Evolutionary conservation across 2,888 invertebrate species (phyloP).

Genomic region (Tinea pellionella): DNA sequence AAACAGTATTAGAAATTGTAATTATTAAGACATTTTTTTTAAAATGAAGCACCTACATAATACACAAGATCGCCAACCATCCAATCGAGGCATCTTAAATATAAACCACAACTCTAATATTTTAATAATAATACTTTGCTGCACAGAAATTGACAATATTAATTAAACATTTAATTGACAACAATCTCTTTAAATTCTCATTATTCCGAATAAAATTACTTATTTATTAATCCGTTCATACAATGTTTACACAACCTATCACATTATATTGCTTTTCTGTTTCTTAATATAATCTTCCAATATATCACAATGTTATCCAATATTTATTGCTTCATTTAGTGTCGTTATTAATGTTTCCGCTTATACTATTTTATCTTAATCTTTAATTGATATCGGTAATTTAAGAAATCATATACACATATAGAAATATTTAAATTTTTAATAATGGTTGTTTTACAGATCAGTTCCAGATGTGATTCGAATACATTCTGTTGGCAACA

Average conservation of each 20-base stretch:
- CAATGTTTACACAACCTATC: slow-evolving; percentile 12
- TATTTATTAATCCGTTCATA: not conserved
- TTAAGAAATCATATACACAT: too few relatives aligned
- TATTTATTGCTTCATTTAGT: not conserved
- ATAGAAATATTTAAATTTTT: too few relatives aligned
- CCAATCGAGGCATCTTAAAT: not conserved
- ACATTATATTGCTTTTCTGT: slow-evolving; percentile 13
- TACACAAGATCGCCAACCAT: not conserved
- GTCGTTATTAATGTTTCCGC: not conserved
- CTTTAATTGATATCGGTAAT: too few relatives aligned
- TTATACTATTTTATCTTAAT: not conserved
- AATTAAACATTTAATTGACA: slow-evolving; percentile 10
- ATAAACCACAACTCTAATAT: not conserved
- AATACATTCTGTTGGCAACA: too few relatives aligned
- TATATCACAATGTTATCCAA: slow-evolving; percentile 12
- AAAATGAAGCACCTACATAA: not conserved
- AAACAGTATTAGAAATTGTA: not conserved
- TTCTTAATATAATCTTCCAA: slow-evolving; percentile 7
- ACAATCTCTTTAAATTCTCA: slow-evolving; percentile 1
- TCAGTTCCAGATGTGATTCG: too few relatives aligned
- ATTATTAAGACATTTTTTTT: not conserved
- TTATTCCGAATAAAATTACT: not conserved
- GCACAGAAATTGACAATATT: not conserved
- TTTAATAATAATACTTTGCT: not conserved
- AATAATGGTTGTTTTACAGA: too few relatives aligned